Evolutionary conservation across 1,140 invertebrate species (phyloP), one percentile per base, ranked within the genome.

Genomic region (Reticulitermes speratus): DNA sequence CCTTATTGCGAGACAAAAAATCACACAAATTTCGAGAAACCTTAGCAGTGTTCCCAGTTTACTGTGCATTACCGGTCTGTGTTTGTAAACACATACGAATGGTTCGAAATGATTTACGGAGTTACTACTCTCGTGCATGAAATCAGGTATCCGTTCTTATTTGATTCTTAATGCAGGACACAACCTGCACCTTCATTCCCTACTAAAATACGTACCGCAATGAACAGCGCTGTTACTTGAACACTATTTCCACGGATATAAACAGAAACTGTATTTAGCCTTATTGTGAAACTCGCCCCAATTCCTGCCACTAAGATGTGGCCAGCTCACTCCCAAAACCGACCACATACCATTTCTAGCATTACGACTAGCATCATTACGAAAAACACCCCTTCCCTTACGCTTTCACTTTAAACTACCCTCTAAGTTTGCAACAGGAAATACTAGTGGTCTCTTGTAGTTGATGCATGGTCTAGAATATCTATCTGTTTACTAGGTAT

Each of bases 341-440:
- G 25, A 6, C 65, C n/a, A n/a, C 65, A 30, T 16, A 14, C 16
- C 52, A 21, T 16, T 55, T 55, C 52, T 11, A 75, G n/a, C 65
- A 30, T 75, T 30, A 75, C 65, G 25, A 75, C 65, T 75, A 30
- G 25, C 65, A 30, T 75, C 65, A 75, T 75, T 30, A 75, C n/a
- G 65, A 30, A 75, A 75, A 75, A 75, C 65, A 30, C 65, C n/a
- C 65, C 65, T 6, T 55, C 52, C 52, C 19, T 55, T 16, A 55
- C 19, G 52, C 52, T 75, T 75, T n/a, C 65, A 75, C 16, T 75
- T 30, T 19, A 75, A 75, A 75, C 65, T 30, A 75, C 65, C 65
- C 25, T 75, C 14, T n/a, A 75, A 75, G 65, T 75, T 75, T 75
- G 9, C 65, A 75, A 75, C 65, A 75, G 65, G 65, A 75, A 75